These are phyloP conservation scores for Leuciscus waleckii DNA, from an alignment of 2,797 vertebrate species.

Conservation along the genomic window DNA sequence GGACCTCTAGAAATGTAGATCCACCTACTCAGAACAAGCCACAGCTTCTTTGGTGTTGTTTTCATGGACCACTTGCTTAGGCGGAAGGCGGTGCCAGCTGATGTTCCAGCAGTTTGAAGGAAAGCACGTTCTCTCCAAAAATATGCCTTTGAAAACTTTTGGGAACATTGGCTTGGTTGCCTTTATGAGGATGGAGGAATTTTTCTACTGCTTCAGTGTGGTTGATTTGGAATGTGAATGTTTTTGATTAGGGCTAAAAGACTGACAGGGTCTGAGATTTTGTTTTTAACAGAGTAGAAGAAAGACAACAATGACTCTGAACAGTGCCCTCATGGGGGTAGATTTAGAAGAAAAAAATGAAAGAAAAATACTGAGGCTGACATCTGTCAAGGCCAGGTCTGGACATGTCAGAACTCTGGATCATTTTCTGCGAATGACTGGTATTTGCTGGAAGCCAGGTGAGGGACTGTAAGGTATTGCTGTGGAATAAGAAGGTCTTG, in stretches of 20 bases:
- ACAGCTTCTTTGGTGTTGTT: neutral
- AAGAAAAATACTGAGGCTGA: constrained; percentile 59
- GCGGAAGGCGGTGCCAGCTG: constrained; percentile 19
- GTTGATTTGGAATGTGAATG: constrained; percentile 30
- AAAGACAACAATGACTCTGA: neutral
- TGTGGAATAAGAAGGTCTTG: constrained; percentile 9
- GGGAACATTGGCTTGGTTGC: constrained; percentile 32
- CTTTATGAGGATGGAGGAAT: constrained; percentile 1
- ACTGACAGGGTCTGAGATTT: constrained; percentile 14
- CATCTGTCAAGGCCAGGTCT: constrained; percentile 61
- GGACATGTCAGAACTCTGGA: constrained; percentile 67
- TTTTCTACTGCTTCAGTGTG: constrained; percentile 25
- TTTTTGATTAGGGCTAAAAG: constrained; percentile 38
- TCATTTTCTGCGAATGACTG: constrained; percentile 72
- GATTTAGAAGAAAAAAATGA: neutral
- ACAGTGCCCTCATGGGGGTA: neutral
- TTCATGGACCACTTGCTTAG: neutral
- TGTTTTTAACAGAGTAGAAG: constrained; percentile 2
- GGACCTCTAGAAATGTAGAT: constrained; percentile 9
- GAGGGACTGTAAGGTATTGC: constrained; percentile 41
- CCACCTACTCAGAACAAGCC: neutral
- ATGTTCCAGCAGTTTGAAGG: constrained; percentile 8
- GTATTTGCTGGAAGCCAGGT: constrained; percentile 73
- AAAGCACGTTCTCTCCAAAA: constrained; percentile 14
- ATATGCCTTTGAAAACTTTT: constrained; percentile 25